Evolutionary conservation across 2,888 invertebrate species (phyloP).

Genomic region (Lepidocyrtinus sp.): DNA sequence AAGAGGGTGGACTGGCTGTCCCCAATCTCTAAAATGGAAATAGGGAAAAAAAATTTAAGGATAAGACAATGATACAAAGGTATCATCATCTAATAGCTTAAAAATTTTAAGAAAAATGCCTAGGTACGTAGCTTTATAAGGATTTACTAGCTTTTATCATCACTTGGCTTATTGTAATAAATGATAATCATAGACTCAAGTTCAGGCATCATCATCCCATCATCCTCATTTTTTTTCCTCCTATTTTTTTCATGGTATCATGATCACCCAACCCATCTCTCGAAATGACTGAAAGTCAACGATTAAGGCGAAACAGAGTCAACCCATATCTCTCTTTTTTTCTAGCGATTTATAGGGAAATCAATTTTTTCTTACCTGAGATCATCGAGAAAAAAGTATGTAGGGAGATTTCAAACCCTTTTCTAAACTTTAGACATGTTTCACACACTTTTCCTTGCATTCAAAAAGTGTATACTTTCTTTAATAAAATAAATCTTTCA

Average conservation of each 20-base stretch:
- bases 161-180: conserved; percentile 9
- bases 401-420: background rate
- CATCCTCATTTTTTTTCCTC: background rate
- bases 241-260: conserved; percentile 23
- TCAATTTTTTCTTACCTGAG: conserved; percentile 38
- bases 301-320: background rate
- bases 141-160: background rate
- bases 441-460: conserved; percentile 26
- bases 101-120: too few species aligned
- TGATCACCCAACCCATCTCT: conserved; percentile 52
- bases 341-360: conserved; percentile 48
- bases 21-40: background rate
- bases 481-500: conserved; percentile 2
- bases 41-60: background rate
- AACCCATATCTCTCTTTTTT: conserved; percentile 36
- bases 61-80: conserved; percentile 6
- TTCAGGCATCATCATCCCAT: conserved; percentile 12
- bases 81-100: background rate
- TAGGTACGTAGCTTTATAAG: too few species aligned
- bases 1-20: background rate
- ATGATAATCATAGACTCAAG: conserved; percentile 18
- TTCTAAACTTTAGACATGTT: background rate
- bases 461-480: background rate
- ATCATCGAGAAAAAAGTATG: conserved; percentile 3
- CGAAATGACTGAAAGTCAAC: conserved; percentile 14